A percentile compares a stretch with the other conserved stretches of the same genome.
Evolutionary conservation across 2,797 vertebrate species (phyloP).

Genomic region (Pelochelys cantorii): DNA sequence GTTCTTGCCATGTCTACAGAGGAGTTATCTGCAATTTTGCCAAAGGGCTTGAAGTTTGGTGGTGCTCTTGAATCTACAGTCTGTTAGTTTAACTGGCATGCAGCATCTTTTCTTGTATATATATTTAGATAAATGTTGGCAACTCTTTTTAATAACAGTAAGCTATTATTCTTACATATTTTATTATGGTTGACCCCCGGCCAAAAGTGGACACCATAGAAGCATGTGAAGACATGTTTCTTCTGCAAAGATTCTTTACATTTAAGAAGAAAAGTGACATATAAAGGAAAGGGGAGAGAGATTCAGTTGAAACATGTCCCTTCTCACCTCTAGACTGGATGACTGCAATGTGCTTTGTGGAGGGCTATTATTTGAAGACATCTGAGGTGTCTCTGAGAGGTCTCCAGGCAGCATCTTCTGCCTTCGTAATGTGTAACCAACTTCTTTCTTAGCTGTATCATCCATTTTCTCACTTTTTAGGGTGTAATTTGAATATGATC

Average conservation of each 20-base stretch:
- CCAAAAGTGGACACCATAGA: not conserved
- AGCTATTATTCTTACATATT: slow-evolving; percentile 28
- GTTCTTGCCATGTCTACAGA: not conserved
- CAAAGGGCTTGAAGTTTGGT: not conserved
- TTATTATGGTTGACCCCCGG: not conserved
- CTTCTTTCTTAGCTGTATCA: not conserved
- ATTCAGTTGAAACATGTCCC: not conserved
- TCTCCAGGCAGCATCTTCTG: not conserved
- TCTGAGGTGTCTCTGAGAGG: not conserved
- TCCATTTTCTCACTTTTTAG: not conserved
- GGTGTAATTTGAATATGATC: not conserved
- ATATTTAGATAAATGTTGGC: not conserved
- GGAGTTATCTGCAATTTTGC: not conserved
- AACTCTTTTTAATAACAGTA: slow-evolving; percentile 24
- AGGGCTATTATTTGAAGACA: not conserved
- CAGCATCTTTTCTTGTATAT: not conserved
- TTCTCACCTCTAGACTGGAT: not conserved
- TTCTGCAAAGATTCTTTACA: too few species aligned
- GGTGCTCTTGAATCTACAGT: not conserved
- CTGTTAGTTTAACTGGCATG: not conserved
- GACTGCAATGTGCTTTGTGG: not conserved
- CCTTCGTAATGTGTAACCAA: not conserved
- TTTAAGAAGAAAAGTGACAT: too few species aligned
- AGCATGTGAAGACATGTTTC: not conserved
- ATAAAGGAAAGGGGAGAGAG: too few species aligned